These are phyloP conservation scores for Chelon auratus DNA, from an alignment of 2,797 vertebrate genomes.

Conservation along the genomic window DNA sequence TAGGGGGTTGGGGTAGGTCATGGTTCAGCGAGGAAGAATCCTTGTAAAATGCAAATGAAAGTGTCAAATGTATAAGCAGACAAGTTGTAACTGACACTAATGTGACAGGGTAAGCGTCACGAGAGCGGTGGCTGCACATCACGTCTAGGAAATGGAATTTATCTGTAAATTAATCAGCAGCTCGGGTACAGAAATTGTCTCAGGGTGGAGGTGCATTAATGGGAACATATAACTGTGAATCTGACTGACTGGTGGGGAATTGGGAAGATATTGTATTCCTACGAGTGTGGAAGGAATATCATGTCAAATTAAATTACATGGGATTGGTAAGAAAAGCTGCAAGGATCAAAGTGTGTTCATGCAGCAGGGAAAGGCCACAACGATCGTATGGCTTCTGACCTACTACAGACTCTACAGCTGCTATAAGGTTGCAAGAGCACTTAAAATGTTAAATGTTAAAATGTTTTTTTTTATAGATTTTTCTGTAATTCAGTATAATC, in stretches of 20 bases:
- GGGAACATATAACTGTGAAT: conserved; percentile 25
- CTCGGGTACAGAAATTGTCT: conserved; percentile 20
- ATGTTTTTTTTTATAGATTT: not conserved
- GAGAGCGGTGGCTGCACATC: conserved; percentile 4
- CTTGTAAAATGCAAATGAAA: conserved; percentile 52
- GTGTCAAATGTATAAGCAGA: conserved; percentile 28
- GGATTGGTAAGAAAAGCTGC: conserved; percentile 39
- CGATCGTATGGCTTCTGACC: not conserved
- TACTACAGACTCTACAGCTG: not conserved
- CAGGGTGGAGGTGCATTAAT: conserved; percentile 27
- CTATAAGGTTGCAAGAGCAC: not conserved
- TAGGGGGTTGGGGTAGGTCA: conserved; percentile 5
- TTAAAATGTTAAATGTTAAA: too few relatives aligned
- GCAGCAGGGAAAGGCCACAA: conserved; percentile 9
- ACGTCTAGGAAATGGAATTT: conserved; percentile 51
- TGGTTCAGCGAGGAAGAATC: conserved; percentile 18
- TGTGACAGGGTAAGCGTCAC: conserved; percentile 30
- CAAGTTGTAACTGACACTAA: conserved; percentile 31
- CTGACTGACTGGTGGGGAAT: conserved; percentile 27
- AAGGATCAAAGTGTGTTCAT: conserved; percentile 28
- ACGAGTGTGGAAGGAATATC: conserved; percentile 6
- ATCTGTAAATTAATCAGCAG: conserved; percentile 38
- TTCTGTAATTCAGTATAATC: not conserved
- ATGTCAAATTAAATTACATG: conserved; percentile 45
- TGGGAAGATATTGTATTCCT: not conserved